These are phyloP conservation scores for Lagodon rhomboides DNA, from an alignment of 2,797 vertebrate genomes.

Conservation along the genomic window DNA sequence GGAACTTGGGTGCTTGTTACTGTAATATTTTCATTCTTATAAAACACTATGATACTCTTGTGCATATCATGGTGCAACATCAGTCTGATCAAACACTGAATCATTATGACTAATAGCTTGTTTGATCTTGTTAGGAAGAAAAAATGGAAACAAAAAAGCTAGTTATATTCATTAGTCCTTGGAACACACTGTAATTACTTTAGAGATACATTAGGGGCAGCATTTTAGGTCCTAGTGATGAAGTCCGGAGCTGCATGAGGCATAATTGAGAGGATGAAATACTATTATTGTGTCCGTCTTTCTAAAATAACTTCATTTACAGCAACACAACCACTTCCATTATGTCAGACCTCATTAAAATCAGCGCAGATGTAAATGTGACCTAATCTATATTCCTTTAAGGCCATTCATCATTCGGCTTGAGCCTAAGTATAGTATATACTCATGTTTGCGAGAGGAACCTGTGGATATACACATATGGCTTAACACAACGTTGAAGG, in stretches of 20 bases:
- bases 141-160: constrained; percentile 58
- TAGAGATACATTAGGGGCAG: constrained; percentile 79
- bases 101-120: constrained; percentile 73
- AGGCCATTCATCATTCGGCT: neutral
- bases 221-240: constrained; percentile 70
- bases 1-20: constrained; percentile 19
- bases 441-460: neutral
- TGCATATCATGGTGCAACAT: constrained; percentile 55
- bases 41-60: constrained; percentile 48
- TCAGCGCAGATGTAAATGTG: constrained; percentile 55
- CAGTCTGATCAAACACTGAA: constrained; percentile 68
- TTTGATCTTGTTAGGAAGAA: constrained; percentile 68
- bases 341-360: constrained; percentile 62
- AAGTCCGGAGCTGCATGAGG: constrained; percentile 68
- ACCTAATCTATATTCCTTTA: constrained; percentile 32
- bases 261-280: constrained; percentile 73
- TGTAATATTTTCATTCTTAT: constrained; percentile 51
- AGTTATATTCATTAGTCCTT: constrained; percentile 76
- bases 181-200: constrained; percentile 75
- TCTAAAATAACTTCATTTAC: constrained; percentile 65
- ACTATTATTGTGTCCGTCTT: constrained; percentile 60
- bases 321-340: constrained; percentile 66
- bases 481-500: neutral
- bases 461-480: neutral
- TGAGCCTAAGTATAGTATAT: neutral